Evolutionary conservation across 2,888 invertebrate species (phyloP).

Genomic region (Trissolcus japonicus): DNA sequence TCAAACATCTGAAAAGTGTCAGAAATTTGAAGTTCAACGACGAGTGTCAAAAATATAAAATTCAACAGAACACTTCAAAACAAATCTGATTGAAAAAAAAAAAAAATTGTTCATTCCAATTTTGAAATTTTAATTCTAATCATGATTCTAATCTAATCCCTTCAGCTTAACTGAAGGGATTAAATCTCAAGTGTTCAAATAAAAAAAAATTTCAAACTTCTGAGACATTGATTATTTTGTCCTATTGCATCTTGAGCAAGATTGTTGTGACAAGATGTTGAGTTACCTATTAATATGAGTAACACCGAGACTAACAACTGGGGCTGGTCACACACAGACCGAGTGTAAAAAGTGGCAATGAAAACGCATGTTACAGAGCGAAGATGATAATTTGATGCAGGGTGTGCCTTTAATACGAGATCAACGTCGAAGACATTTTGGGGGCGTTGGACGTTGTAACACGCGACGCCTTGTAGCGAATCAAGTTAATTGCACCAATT

Average conservation of each 20-base stretch:
- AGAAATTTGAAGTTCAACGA: too few relatives aligned
- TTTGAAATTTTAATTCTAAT: too few relatives aligned
- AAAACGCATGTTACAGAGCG: slow-evolving; percentile 30
- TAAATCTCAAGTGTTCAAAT: too few relatives aligned
- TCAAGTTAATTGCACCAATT: slow-evolving; percentile 44
- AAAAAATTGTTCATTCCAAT: background rate
- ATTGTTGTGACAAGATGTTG: background rate
- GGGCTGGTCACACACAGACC: slow-evolving; percentile 8
- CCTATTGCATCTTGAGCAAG: too few relatives aligned
- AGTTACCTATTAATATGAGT: slow-evolving; percentile 11
- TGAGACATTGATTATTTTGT: background rate
- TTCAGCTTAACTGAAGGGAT: too few relatives aligned
- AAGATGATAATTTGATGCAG: slow-evolving; percentile 12
- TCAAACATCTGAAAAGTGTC: too few relatives aligned
- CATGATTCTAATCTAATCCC: too few relatives aligned
- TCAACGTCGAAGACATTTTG: slow-evolving; percentile 30
- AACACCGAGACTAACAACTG: slow-evolving; percentile 34
- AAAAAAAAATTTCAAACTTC: background rate
- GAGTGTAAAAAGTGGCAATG: slow-evolving; percentile 13
- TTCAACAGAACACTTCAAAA: background rate
- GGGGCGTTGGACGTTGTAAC: slow-evolving; percentile 29
- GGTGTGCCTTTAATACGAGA: slow-evolving; percentile 22
- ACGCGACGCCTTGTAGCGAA: slow-evolving; percentile 38
- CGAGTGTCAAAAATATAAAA: too few relatives aligned
- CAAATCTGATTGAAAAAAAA: background rate